A percentile compares a stretch with the other conserved stretches of the same genome.
Conservation (phyloP, 2,797 vertebrate species). For the Coranthus polyacanthus region DNA sequence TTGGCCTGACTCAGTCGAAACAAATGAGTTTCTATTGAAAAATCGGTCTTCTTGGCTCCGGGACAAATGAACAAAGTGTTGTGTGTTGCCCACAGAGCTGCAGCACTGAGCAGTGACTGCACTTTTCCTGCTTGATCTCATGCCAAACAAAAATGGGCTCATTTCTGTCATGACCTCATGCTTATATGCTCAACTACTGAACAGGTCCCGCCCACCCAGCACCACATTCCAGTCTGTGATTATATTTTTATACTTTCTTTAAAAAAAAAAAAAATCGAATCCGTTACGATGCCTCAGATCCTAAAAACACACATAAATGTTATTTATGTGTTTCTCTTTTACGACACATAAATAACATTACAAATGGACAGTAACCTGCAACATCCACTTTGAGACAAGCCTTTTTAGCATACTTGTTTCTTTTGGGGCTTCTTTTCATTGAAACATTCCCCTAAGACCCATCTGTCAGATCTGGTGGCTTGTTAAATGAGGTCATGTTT, state of each 20-base stretch:
- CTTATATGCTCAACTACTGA: conserved; percentile 63
- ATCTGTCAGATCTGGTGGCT: conserved; percentile 60
- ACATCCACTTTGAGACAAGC: conserved; percentile 43
- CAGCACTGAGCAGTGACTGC: conserved; percentile 41
- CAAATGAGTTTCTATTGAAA: conserved; percentile 67
- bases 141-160: conserved; percentile 59
- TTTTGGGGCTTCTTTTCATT: conserved; percentile 54
- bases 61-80: conserved; percentile 50
- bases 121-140: conserved; percentile 59
- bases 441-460: conserved; percentile 31
- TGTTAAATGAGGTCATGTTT: conserved; percentile 71
- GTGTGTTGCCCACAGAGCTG: conserved; percentile 56
- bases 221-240: conserved; percentile 28
- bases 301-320: too few species aligned
- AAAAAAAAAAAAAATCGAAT: not conserved
- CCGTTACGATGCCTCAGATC: not conserved
- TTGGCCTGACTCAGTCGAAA: conserved; percentile 49
- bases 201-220: conserved; percentile 45
- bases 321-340: not conserved
- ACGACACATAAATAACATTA: conserved; percentile 40
- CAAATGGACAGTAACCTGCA: conserved; percentile 43
- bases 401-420: conserved; percentile 49
- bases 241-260: conserved; percentile 23
- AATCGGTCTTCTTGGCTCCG: conserved; percentile 49
- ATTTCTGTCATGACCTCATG: conserved; percentile 74